Percentiles rank a stretch among this genome's conserved stretches.
phyloP scores from a whole-genome alignment of 1,140 invertebrate species.

The Pomacea maculata region DNA sequence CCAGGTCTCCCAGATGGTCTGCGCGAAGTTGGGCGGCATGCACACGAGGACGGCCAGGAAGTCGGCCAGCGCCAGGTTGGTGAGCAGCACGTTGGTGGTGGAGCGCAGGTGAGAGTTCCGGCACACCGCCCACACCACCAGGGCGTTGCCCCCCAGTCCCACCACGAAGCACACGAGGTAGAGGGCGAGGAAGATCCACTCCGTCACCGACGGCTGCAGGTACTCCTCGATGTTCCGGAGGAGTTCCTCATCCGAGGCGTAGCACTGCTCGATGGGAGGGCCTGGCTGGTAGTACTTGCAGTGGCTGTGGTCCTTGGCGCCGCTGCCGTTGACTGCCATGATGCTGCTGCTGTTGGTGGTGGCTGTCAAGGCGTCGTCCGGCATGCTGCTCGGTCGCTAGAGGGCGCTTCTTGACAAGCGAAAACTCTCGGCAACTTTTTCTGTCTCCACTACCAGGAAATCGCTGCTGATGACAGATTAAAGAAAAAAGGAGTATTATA shows the following conservation, averaged over 20 bases:
- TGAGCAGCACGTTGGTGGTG: slow-evolving; percentile 92
- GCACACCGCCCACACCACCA: slow-evolving; percentile 88
- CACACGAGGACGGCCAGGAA: slow-evolving; percentile 89
- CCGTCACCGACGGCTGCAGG: slow-evolving; percentile 26
- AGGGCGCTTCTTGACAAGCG: not conserved
- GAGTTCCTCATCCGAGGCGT: slow-evolving; percentile 26
- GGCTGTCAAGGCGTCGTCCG: not conserved
- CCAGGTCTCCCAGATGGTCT: slow-evolving; percentile 90
- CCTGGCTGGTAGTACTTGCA: slow-evolving; percentile 27
- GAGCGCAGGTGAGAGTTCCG: slow-evolving; percentile 85
- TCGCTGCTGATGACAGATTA: not conserved
- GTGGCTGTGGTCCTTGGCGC: not conserved
- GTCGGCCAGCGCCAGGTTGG: slow-evolving; percentile 90
- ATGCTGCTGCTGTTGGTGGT: not conserved
- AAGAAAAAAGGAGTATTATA: not conserved
- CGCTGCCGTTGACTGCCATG: not conserved
- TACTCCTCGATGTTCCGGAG: slow-evolving; percentile 23
- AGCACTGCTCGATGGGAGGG: slow-evolving; percentile 23
- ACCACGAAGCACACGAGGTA: slow-evolving; percentile 78
- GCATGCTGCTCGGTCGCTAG: not conserved
- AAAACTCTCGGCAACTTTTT: not conserved
- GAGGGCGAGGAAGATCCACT: slow-evolving; percentile 60
- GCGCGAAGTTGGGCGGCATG: slow-evolving; percentile 82
- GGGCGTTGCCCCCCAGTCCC: slow-evolving; percentile 85
- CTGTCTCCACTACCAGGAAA: not conserved